These are phyloP conservation scores for Catharus bicknelli DNA, from an alignment of 2,113 vertebrate species.

Conservation along the genomic window DNA sequence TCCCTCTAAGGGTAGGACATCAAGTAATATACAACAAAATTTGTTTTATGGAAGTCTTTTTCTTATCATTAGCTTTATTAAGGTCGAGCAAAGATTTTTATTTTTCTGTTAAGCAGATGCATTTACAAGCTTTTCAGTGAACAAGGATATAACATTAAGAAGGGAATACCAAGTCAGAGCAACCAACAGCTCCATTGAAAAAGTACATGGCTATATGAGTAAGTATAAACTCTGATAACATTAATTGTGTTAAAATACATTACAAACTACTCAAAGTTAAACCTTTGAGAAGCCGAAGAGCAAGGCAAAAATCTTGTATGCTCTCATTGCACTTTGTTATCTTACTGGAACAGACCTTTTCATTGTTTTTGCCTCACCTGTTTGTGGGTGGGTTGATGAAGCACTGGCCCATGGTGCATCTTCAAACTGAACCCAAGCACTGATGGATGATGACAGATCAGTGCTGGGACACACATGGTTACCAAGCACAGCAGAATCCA, in stretches of 20 bases:
- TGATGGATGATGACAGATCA: conserved; percentile 68
- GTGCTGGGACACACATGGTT: conserved; percentile 24
- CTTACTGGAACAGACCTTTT: background rate
- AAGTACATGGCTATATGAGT: background rate
- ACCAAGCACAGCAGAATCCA: conserved; percentile 41
- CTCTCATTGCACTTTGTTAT: background rate
- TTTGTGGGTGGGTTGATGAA: conserved; percentile 13
- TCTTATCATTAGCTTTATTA: background rate
- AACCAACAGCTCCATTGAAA: background rate
- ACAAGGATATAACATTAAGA: background rate
- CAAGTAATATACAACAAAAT: background rate
- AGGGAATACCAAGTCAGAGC: background rate
- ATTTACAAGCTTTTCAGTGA: background rate
- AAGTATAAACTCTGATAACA: background rate
- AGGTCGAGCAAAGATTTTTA: background rate
- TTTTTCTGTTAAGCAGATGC: background rate
- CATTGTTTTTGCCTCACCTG: conserved; percentile 51
- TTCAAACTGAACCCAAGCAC: conserved; percentile 80
- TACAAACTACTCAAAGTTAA: background rate
- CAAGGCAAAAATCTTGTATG: background rate
- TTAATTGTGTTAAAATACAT: background rate
- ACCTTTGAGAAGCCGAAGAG: background rate
- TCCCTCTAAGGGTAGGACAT: background rate
- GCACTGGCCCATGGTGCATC: conserved; percentile 63
- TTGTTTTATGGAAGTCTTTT: background rate